Evolutionary conservation across 2,113 vertebrate species (phyloP).

Genomic region (Cryptoleucopteryx plumbea): DNA sequence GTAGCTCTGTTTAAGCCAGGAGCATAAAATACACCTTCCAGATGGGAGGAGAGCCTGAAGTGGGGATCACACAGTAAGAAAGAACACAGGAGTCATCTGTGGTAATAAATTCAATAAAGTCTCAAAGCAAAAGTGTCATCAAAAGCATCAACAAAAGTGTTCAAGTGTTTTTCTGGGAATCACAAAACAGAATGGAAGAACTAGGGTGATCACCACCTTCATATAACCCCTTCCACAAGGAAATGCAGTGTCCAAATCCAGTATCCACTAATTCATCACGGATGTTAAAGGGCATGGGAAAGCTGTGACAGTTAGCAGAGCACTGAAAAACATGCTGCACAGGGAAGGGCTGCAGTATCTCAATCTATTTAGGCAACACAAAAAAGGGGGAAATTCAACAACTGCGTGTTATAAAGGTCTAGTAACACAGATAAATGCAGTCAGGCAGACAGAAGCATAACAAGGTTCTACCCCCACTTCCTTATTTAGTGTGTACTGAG

Average conservation of each 20-base stretch:
- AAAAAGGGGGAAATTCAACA: neutral
- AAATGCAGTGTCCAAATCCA: neutral
- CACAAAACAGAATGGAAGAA: neutral
- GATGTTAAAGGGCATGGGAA: neutral
- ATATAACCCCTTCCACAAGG: neutral
- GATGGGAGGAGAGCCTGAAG: neutral
- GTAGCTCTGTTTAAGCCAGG: fast-evolving
- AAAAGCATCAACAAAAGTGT: neutral
- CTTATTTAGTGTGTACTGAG: neutral
- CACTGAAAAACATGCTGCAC: neutral
- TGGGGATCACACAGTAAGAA: neutral
- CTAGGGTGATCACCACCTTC: neutral
- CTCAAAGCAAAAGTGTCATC: neutral
- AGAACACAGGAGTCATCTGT: neutral
- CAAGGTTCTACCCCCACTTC: neutral
- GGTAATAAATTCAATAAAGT: neutral
- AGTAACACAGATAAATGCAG: neutral
- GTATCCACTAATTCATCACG: neutral
- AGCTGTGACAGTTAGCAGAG: neutral
- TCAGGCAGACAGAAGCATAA: neutral
- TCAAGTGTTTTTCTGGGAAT: neutral
- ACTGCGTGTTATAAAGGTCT: neutral
- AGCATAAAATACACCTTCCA: neutral
- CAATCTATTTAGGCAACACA: neutral
- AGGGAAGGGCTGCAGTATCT: neutral